A percentile compares a stretch with the other conserved stretches of the same genome.
phyloP scores from a whole-genome alignment of 2,113 vertebrate genomes.

The Typhlomys cinereus region DNA sequence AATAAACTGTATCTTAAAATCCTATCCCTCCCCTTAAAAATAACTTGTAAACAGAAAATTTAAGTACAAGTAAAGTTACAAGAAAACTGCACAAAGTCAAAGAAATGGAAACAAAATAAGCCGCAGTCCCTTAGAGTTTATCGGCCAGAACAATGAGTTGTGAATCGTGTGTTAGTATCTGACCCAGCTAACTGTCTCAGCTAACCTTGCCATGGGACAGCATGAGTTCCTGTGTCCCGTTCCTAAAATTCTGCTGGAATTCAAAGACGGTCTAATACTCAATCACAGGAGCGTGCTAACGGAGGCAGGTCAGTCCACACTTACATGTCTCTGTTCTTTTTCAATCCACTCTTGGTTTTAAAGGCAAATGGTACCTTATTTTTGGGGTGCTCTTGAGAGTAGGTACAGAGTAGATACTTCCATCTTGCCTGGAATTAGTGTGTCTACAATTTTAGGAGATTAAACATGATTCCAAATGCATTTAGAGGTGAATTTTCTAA shows the following conservation, averaged over 20 bases:
- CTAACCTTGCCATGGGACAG: not conserved
- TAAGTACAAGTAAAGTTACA: conserved; percentile 41
- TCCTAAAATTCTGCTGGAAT: not conserved
- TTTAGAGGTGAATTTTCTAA: conserved; percentile 39
- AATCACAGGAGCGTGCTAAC: not conserved
- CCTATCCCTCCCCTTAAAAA: conserved; percentile 69
- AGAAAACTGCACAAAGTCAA: conserved; percentile 63
- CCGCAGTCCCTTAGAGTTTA: conserved; percentile 40
- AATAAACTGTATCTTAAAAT: conserved; percentile 80
- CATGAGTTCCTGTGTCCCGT: not conserved
- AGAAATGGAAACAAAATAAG: conserved; percentile 57
- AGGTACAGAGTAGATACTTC: not conserved
- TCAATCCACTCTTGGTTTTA: not conserved
- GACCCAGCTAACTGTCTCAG: not conserved
- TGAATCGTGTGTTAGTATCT: conserved; percentile 14
- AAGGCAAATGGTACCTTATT: not conserved
- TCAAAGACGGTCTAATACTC: not conserved
- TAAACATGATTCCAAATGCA: conserved; percentile 17
- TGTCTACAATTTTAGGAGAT: conserved; percentile 60
- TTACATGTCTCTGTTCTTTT: not conserved
- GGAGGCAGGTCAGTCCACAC: not conserved
- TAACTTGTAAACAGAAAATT: conserved; percentile 72
- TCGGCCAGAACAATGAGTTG: conserved; percentile 66
- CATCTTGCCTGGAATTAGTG: conserved; percentile 35
- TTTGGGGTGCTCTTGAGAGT: not conserved